phyloP scores from a whole-genome alignment of 2,888 invertebrate species.

The Trisateles emortualis region DNA sequence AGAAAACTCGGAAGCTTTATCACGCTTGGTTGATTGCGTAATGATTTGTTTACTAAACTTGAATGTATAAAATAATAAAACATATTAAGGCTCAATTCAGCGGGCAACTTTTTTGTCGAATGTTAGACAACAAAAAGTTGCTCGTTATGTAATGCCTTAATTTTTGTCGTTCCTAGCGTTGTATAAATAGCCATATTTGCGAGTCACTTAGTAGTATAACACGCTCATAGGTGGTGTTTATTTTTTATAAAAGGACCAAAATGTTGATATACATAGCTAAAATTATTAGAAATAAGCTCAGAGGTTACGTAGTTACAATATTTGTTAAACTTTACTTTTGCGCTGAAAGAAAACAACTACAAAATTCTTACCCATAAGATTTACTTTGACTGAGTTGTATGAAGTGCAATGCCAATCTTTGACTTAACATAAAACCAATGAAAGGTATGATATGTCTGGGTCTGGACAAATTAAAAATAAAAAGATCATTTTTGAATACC shows the following conservation, averaged over 20 bases:
- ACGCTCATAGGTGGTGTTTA: conserved; percentile 21
- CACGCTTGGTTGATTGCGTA: no score
- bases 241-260: conserved; percentile 44
- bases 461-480: no score
- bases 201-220: conserved; percentile 36
- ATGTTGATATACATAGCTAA: conserved; percentile 9
- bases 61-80: no score
- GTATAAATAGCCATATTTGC: conserved; percentile 41
- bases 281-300: background rate
- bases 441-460: no score
- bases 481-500: no score
- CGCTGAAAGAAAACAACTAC: no score
- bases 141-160: background rate
- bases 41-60: no score
- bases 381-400: no score
- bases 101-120: background rate
- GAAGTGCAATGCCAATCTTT: no score
- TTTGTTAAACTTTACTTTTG: background rate
- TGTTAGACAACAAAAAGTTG: background rate
- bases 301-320: background rate
- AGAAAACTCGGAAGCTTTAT: no score
- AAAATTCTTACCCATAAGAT: no score
- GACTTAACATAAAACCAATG: no score
- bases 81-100: background rate
- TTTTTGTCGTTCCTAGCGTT: conserved; percentile 37